Percentiles rank a stretch among this genome's conserved stretches.
Evolutionary conservation across 2,888 invertebrate genomes (phyloP).

Genomic region (Yponomeuta malinellus): DNA sequence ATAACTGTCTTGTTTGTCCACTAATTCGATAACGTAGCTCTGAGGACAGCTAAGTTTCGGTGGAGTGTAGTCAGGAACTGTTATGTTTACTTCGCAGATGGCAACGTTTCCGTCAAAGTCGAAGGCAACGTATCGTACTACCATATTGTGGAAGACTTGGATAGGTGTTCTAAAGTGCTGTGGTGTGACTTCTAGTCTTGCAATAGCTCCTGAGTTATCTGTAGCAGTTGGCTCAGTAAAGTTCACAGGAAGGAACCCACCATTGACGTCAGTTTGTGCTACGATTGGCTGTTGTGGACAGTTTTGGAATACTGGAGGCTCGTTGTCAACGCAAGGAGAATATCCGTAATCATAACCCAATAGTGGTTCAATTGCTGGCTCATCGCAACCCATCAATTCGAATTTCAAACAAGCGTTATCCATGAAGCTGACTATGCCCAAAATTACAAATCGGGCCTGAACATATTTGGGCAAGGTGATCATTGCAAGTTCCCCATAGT

Average conservation of each 20-base stretch:
- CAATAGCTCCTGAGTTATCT: slow-evolving; percentile 97
- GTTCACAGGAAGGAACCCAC: slow-evolving; percentile 92
- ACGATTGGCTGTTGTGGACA: slow-evolving; percentile 95
- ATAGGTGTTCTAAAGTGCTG: slow-evolving; percentile 93
- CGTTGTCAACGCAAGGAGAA: slow-evolving; percentile 95
- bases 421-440: slow-evolving; percentile 97
- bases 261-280: slow-evolving; percentile 91
- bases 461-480: slow-evolving; percentile 96
- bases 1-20: slow-evolving; percentile 92
- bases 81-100: slow-evolving; percentile 96
- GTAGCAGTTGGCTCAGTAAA: slow-evolving; percentile 95
- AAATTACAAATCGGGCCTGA: slow-evolving; percentile 93
- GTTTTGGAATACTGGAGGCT: slow-evolving; percentile 97
- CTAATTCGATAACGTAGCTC: slow-evolving; percentile 94
- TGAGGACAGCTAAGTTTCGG: slow-evolving; percentile 93
- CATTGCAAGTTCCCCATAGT: slow-evolving; percentile 97
- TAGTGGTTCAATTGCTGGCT: slow-evolving; percentile 86
- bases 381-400: slow-evolving; percentile 96
- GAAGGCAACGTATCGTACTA: slow-evolving; percentile 96
- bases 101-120: slow-evolving; percentile 98
- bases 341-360: slow-evolving; percentile 95
- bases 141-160: slow-evolving; percentile 91
- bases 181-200: slow-evolving; percentile 93
- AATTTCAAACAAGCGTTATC: slow-evolving; percentile 97
- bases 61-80: slow-evolving; percentile 94